Conservation (phyloP, 2,888 invertebrate genomes). For the Athripsodes cinereus region DNA sequence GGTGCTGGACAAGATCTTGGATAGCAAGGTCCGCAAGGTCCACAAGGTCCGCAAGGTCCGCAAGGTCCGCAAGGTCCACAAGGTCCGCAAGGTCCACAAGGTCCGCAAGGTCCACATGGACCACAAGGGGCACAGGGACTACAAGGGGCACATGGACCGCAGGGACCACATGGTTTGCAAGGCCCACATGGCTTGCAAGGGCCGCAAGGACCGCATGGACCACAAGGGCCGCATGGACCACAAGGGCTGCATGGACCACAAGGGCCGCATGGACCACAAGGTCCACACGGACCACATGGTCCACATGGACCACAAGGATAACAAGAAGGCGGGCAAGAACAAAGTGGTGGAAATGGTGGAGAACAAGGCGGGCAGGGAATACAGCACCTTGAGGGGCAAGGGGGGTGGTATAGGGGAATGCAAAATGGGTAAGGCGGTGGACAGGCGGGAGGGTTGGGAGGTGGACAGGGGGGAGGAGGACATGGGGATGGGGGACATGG, state of each 20-base stretch:
- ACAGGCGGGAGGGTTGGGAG: neutral
- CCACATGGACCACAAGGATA: neutral
- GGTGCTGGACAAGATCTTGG: neutral
- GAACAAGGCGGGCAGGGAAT: neutral
- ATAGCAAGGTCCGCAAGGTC: neutral
- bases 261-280: neutral
- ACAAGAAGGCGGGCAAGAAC: neutral
- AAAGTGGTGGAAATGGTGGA: neutral
- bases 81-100: conserved; percentile 4
- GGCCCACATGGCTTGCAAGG: neutral
- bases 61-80: neutral
- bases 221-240: conserved; percentile 1
- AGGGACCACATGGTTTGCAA: neutral
- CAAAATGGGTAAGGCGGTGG: neutral
- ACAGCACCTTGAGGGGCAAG: neutral
- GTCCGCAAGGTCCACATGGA: neutral
- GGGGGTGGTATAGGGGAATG: neutral
- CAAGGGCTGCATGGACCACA: neutral
- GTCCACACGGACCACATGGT: neutral
- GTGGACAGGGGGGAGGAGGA: neutral
- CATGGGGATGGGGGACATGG: no score
- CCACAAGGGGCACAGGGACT: conserved; percentile 4
- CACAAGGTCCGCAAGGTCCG: neutral
- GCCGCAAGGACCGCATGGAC: neutral
- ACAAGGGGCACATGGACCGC: conserved; percentile 1